These are phyloP conservation scores for Gadus macrocephalus DNA, from an alignment of 2,113 vertebrate genomes.

Conservation along the genomic window DNA sequence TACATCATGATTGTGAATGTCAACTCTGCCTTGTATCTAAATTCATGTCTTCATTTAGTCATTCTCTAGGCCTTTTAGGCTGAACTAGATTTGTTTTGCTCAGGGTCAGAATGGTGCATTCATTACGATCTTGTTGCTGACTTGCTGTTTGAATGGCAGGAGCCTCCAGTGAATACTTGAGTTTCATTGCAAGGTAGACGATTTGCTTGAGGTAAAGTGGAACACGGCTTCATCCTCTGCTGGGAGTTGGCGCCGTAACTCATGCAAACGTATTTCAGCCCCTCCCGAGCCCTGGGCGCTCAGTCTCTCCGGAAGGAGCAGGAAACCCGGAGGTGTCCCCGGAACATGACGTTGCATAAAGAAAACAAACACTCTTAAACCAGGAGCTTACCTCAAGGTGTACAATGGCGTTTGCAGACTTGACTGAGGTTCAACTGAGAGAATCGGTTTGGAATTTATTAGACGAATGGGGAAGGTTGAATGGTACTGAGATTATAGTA, in stretches of 20 bases:
- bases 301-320: too few relatives aligned
- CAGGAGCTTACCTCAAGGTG: too few relatives aligned
- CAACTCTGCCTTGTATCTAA: background rate
- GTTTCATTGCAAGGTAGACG: slow-evolving; percentile 37
- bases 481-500: too few relatives aligned
- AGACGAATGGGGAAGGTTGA: too few relatives aligned
- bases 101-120: slow-evolving; percentile 23
- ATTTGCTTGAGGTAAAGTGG: slow-evolving; percentile 36
- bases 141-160: slow-evolving; percentile 33
- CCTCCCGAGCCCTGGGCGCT: too few relatives aligned
- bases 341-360: too few relatives aligned
- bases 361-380: too few relatives aligned
- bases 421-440: too few relatives aligned
- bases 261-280: too few relatives aligned
- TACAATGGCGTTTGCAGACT: too few relatives aligned
- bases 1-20: background rate
- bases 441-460: too few relatives aligned
- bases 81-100: background rate
- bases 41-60: background rate
- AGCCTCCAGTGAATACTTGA: slow-evolving; percentile 29
- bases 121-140: slow-evolving; percentile 39
- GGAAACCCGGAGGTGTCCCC: too few relatives aligned
- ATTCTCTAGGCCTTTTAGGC: background rate
- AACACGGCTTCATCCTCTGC: slow-evolving; percentile 26
- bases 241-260: slow-evolving; percentile 17